Percentiles rank a stretch among this genome's conserved stretches.
Conservation (phyloP, 2,888 invertebrate species). For the Entomobrya proxima region DNA sequence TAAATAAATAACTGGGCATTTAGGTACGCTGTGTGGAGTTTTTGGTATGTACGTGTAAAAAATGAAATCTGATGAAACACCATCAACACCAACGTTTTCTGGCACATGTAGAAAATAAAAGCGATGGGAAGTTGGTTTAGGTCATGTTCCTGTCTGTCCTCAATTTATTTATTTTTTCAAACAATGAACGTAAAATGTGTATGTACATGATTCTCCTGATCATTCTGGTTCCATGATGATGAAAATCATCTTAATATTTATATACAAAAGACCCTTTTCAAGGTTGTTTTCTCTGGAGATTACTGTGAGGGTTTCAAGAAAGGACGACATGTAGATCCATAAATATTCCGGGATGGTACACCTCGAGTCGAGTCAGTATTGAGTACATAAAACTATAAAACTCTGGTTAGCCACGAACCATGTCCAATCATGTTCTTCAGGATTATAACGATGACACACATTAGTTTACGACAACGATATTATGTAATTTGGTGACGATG, state of each 20-base stretch:
- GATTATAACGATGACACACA: background rate
- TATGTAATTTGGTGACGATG: slow-evolving; percentile 3
- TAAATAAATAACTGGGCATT: background rate
- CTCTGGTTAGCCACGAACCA: slow-evolving; percentile 28
- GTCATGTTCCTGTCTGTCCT: background rate
- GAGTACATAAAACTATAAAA: background rate
- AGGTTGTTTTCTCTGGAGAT: background rate
- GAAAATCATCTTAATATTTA: background rate
- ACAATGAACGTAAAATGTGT: background rate
- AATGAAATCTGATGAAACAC: background rate
- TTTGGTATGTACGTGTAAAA: background rate
- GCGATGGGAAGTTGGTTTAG: background rate
- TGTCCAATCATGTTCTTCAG: slow-evolving; percentile 35
- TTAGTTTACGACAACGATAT: background rate
- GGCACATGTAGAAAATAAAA: background rate
- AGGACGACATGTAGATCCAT: background rate
- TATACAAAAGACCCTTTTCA: background rate
- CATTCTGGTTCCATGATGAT: background rate
- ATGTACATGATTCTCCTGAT: background rate
- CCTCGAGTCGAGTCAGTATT: background rate
- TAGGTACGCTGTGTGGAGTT: background rate
- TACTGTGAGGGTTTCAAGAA: background rate
- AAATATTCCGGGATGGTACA: background rate
- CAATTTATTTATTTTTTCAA: background rate
- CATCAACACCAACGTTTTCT: background rate